A percentile compares a stretch with the other conserved stretches of the same genome.
phyloP scores from a whole-genome alignment of 2,797 vertebrate genomes.

The Salmo trutta region DNA sequence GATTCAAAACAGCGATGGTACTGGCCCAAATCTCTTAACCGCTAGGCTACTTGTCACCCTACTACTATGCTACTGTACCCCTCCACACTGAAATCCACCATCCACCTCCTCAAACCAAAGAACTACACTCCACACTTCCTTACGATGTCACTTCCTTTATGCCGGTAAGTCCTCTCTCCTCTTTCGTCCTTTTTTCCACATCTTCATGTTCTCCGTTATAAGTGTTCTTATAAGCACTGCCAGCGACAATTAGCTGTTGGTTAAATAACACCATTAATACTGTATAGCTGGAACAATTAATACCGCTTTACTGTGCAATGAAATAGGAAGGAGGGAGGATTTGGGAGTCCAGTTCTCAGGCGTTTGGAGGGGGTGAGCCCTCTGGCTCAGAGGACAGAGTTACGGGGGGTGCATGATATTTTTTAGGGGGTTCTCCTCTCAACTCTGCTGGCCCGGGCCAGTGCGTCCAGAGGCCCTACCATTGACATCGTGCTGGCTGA shows the following conservation, averaged over 20 bases:
- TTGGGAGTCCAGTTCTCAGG: not conserved
- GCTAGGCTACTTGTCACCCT: too few relatives aligned
- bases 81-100: slow-evolving; percentile 29
- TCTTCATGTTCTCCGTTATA: slow-evolving; percentile 43
- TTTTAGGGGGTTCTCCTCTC: slow-evolving; percentile 37
- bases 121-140: slow-evolving; percentile 5
- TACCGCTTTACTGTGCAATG: slow-evolving; percentile 68
- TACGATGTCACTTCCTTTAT: not conserved
- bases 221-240: slow-evolving; percentile 37
- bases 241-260: slow-evolving; percentile 31
- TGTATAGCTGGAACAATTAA: slow-evolving; percentile 59
- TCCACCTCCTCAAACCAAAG: not conserved
- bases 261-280: slow-evolving; percentile 71
- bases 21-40: too few relatives aligned
- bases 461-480: slow-evolving; percentile 59
- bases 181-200: slow-evolving; percentile 14
- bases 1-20: too few relatives aligned
- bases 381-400: slow-evolving; percentile 5
- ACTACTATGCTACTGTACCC: slow-evolving; percentile 64
- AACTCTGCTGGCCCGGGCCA: slow-evolving; percentile 55
- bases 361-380: not conserved
- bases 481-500: slow-evolving; percentile 85
- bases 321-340: slow-evolving; percentile 25
- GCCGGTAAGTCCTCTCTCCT: slow-evolving; percentile 27
- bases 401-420: slow-evolving; percentile 12